Conservation (phyloP, 2,113 vertebrate genomes). For the Psittacara wagleri region DNA sequence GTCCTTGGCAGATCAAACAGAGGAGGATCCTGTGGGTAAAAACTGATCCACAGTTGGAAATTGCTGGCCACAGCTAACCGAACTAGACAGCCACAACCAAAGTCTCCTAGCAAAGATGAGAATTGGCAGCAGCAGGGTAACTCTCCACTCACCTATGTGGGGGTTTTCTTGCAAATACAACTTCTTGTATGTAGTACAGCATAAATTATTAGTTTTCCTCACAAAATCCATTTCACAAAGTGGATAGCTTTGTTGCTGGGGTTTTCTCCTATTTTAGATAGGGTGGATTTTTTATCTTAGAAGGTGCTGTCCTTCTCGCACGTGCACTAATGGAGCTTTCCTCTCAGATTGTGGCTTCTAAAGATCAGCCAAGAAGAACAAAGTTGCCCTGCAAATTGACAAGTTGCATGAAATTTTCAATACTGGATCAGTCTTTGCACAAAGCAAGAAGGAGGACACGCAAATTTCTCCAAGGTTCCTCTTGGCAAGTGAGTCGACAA, state of each 20-base stretch:
- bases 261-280: neutral
- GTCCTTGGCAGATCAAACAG: slow-evolving; percentile 1
- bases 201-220: neutral
- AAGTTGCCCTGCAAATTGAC: neutral
- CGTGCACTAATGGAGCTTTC: neutral
- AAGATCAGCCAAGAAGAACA: neutral
- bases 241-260: neutral
- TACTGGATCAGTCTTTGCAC: neutral
- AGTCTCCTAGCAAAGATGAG: neutral
- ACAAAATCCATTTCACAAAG: neutral
- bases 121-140: neutral
- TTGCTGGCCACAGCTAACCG: neutral
- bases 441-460: neutral
- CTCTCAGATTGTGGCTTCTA: neutral
- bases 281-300: neutral
- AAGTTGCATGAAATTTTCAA: neutral
- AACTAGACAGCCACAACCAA: neutral
- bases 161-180: neutral
- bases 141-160: neutral
- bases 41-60: neutral
- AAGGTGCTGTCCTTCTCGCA: neutral
- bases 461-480: neutral
- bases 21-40: neutral
- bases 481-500: neutral
- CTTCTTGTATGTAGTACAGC: neutral